Evolutionary conservation across 2,888 invertebrate genomes (phyloP).

Genomic region (Torymus auratus): DNA sequence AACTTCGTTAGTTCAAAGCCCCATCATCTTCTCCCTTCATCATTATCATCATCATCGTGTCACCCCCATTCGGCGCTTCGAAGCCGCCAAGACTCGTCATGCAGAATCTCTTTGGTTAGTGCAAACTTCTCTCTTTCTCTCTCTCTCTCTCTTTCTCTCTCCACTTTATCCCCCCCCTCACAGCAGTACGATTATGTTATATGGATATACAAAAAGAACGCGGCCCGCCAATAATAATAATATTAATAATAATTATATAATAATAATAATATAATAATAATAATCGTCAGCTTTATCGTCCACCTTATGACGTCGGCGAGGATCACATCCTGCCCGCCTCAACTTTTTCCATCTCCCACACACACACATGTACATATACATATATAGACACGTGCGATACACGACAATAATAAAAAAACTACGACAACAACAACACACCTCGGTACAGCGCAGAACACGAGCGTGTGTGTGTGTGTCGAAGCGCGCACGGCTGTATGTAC

Average conservation of each 20-base stretch:
- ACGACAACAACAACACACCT: too few species aligned
- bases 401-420: too few species aligned
- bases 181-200: constrained; percentile 12
- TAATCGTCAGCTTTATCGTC: too few species aligned
- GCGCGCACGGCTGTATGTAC: too few species aligned
- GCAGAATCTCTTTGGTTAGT: constrained; percentile 60
- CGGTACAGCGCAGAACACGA: too few species aligned
- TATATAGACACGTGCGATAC: background rate
- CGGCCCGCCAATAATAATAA: background rate
- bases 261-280: too few species aligned
- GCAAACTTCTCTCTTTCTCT: constrained; percentile 37
- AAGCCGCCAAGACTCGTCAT: constrained; percentile 54
- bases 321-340: too few species aligned
- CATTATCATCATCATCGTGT: too few species aligned
- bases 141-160: background rate
- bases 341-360: too few species aligned
- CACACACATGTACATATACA: constrained; percentile 18
- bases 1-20: background rate
- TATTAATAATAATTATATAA: background rate
- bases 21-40: background rate
- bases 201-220: background rate
- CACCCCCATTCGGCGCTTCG: constrained; percentile 18
- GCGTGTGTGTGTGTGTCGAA: too few species aligned
- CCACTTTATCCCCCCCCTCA: too few species aligned
- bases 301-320: too few species aligned